Base-by-base conservation (phyloP, 30 jellyfish, hydroid and myxozoan genomes). In the Sanderia malayensis region DNA sequence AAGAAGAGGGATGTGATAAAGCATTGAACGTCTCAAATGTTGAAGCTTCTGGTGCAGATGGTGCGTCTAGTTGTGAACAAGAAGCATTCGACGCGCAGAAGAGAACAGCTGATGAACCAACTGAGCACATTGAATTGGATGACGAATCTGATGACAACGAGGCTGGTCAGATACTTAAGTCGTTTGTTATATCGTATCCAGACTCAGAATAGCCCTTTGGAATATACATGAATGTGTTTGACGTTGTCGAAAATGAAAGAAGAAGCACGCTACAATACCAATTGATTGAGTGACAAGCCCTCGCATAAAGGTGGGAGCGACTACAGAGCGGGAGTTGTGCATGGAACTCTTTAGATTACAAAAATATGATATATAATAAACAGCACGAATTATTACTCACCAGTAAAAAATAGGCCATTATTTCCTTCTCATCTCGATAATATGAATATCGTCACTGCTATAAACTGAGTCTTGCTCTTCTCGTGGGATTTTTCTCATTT, bases 381-480 rank as follows among this genome's bases (percentile, higher is more conserved):
- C n/a, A n/a, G n/a, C n/a, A n/a, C n/a, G n/a, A n/a, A n/a, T n/a
- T n/a, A n/a, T n/a, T n/a, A n/a, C n/a, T n/a, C n/a, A n/a, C n/a
- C n/a, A n/a, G n/a, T n/a, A n/a, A n/a, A n/a, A n/a, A n/a, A n/a
- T n/a, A n/a, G n/a, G n/a, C n/a, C n/a, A n/a, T n/a, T 37, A 37
- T 37, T 44, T 22, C 10, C 13, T 26, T 64, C 55, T 65, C 94
- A 82, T 58, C 61, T 83, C 70, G 49, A 31, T 53, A 29, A 83
- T 83, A 32, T 83, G 88, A 58, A 83, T 83, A 61, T 83, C 95
- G 13, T 73, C 84, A 58, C 88, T 63, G 22, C 77, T 28, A 45
- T 73, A 83, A 25, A 83, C 73, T 18, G 84, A 66, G 57, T 83
- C 95, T n/a, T 83, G 95, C 13, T 73, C 83, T 33, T 58, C 73